A percentile compares a stretch with the other conserved stretches of the same genome.
Evolutionary conservation across 1,140 invertebrate genomes (phyloP).

Genomic region (Magallana angulata): DNA sequence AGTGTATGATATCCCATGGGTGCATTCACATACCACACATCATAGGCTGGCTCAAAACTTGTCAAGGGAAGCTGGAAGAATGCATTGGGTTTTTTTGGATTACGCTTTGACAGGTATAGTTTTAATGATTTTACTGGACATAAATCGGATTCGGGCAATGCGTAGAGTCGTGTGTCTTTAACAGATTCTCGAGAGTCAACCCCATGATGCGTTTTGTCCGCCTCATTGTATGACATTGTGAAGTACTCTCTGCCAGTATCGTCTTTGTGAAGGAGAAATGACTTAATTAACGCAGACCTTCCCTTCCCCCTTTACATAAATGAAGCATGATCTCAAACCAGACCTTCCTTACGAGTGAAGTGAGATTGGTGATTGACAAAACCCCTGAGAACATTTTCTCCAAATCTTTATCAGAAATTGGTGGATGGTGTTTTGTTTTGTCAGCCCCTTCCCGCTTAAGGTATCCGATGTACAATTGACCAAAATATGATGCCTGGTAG

Average conservation of each 20-base stretch:
- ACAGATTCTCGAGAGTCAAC: neutral
- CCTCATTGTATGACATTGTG: neutral
- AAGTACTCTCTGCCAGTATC: neutral
- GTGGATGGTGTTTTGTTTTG: neutral
- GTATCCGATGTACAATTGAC: too few species aligned
- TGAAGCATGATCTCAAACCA: neutral
- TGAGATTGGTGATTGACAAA: too few species aligned
- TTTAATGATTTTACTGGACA: neutral
- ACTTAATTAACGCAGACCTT: neutral
- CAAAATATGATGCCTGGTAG: too few species aligned
- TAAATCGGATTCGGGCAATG: neutral
- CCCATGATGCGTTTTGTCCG: neutral
- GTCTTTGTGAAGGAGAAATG: neutral
- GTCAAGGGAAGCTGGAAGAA: constrained; percentile 33
- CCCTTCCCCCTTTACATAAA: neutral
- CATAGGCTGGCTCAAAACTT: neutral
- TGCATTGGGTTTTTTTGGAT: neutral
- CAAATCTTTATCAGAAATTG: neutral
- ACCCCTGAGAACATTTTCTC: neutral
- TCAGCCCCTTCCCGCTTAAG: neutral
- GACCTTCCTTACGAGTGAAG: neutral
- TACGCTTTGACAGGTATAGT: neutral
- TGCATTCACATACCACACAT: constrained; percentile 32
- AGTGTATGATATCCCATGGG: constrained; percentile 34
- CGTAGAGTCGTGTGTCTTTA: neutral